Evolutionary conservation across 2,797 vertebrate genomes (phyloP), one percentile per base, ranked within the genome.

Genomic region (Pangasius sanitwongsei): DNA sequence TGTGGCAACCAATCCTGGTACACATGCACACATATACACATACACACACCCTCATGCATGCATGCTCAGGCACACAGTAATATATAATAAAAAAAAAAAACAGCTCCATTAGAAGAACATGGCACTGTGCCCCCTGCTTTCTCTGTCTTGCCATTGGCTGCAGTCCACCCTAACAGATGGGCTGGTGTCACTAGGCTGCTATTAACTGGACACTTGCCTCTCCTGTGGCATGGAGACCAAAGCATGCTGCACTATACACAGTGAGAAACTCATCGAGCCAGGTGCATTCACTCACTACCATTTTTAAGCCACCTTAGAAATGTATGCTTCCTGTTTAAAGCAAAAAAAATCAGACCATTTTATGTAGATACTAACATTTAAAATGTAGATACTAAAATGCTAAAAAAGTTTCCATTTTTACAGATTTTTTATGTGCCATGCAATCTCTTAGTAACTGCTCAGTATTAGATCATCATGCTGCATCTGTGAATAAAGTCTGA

Each of bases 121-220:
- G 50, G 63, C 63, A 87, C 74, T 65, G 50, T 91, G 83, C 75
- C 89, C 83, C 82, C 83, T 91, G n/a, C 65, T 89, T 90, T 80
- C 77, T 41, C 93, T 88, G 48, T 81, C 83, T 72, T 89, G 89
- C 86, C 88, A 89, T 94, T 96, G 96, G 96, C 97, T 95, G 95
- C 92, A 88, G 93, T 97, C 96, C 97, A 97, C 95, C 94, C 92
- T 95, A 97, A 96, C 97, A 98, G 98, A 98, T 98, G 97, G 97
- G 97, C 95, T 93, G 89, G 96, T 96, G 95, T 98, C 97, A 98
- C 97, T 97, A 97, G 96, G 94, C 97, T 96, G 96, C 94, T 97
- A 98, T 98, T 98, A 98, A 98, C 97, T 97, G 96, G 96, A 96
- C 91, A 93, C 94, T 94, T 95, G 96, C 95, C 96, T 96, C 95